Base-by-base conservation (phyloP, 2,888 invertebrate genomes). In the Phalera bucephala region DNA sequence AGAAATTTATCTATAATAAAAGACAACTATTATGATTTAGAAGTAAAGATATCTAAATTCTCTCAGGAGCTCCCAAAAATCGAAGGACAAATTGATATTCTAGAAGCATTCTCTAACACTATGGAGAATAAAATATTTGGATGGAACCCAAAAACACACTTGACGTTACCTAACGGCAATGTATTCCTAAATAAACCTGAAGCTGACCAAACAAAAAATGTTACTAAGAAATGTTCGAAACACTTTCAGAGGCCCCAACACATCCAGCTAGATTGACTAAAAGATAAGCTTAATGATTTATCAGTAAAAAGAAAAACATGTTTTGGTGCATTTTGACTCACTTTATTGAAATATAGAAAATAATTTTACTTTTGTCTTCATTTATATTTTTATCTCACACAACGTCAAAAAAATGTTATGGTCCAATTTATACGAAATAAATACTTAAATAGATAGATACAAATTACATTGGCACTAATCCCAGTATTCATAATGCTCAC, bases 11-110 rank as follows among this genome's bases (percentile, higher is more conserved):
- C 65, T 0, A 6, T 45, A 5, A 70, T 87, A 36, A 78, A 75
- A 44, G 46, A 64, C 0, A 73, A 64, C 25, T 87, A 87, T 42
- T 35, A 59, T 0, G 68, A 77, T 21, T 55, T 88, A 34, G 83
- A 87, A 58, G 37, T 43, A 10, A 71, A 76, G 40, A 65, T 88
- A 17, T 45, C 59, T 0, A 69, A 58, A 29, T 65, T 81, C 36
- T 72, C 84, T 0, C 50, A 69, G 36, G 80, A 82, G 29, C 36
- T 88, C 5, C 85, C 86, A 0, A 87, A 76, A 43, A 53, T 88
- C 5, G 81, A 84, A 66, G 77, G 79, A 0, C 82, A 88, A 60
- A 57, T 87, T 1, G 75, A 78, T 39, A 60, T 80, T 6, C 57
- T 88, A 33, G 83, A 82, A 55, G 59, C 72, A 1, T 40, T 87